Conservation (phyloP, 2,888 invertebrate species). For the Salticus scenicus region DNA sequence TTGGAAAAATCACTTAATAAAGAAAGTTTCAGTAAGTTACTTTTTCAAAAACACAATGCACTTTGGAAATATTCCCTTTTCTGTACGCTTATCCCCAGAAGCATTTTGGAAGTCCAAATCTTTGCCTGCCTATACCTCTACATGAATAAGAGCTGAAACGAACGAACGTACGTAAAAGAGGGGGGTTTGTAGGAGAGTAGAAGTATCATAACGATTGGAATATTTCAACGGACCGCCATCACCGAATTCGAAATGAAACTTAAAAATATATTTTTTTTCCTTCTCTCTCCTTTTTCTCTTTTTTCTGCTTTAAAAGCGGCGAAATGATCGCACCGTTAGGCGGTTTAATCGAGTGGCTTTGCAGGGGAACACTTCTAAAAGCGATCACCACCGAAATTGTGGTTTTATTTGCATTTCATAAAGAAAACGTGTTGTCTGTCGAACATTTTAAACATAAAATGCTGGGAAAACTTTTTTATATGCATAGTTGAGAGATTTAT, state of each 20-base stretch:
- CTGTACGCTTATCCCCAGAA: slow-evolving; percentile 32
- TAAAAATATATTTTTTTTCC: slow-evolving; percentile 49
- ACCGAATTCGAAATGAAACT: slow-evolving; percentile 66
- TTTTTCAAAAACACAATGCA: background rate
- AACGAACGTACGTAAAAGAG: slow-evolving; percentile 7
- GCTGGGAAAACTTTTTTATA: background rate
- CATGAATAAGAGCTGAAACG: slow-evolving; percentile 40
- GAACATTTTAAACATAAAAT: background rate
- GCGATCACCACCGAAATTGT: background rate
- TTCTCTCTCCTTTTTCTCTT: background rate
- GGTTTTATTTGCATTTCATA: slow-evolving; percentile 17
- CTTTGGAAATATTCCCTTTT: slow-evolving; percentile 29
- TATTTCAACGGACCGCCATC: slow-evolving; percentile 62
- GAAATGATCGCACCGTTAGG: slow-evolving; percentile 30
- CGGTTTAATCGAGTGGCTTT: slow-evolving; percentile 47
- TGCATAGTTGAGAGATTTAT: background rate
- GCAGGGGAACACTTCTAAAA: background rate
- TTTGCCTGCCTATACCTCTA: slow-evolving; percentile 51
- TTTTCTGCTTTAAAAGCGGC: slow-evolving; percentile 33
- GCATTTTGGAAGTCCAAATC: slow-evolving; percentile 43
- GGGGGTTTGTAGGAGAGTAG: slow-evolving; percentile 18
- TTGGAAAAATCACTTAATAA: no score
- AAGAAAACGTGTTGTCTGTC: background rate
- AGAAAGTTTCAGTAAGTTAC: no score
- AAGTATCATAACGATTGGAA: slow-evolving; percentile 65